Percentiles rank a stretch among this genome's conserved stretches.
phyloP scores from a whole-genome alignment of 2,113 vertebrate genomes.

The Cephalopholis sonnerati region DNA sequence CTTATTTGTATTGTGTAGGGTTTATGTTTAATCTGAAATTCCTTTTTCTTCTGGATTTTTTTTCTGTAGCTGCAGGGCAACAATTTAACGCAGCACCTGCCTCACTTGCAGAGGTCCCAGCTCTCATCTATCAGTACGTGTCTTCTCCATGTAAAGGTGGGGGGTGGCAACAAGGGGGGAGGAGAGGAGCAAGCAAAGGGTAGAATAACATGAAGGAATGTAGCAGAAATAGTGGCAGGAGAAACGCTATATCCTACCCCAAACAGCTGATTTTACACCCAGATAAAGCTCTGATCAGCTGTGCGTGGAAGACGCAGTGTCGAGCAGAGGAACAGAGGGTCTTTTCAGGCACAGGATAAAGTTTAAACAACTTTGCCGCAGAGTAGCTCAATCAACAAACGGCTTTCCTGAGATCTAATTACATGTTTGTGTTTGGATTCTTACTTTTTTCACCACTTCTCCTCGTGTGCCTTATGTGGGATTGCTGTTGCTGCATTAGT shows the following conservation, averaged over 20 bases:
- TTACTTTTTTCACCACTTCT: conserved; percentile 36
- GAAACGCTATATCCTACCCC: conserved; percentile 77
- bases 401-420: conserved; percentile 65
- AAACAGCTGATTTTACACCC: conserved; percentile 80
- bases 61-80: conserved; percentile 81
- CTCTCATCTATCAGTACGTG: conserved; percentile 78
- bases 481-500: background rate
- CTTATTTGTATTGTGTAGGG: conserved; percentile 87
- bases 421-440: conserved; percentile 70
- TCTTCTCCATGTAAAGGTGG: conserved; percentile 60
- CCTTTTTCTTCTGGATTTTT: conserved; percentile 79
- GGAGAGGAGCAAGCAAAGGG: conserved; percentile 43
- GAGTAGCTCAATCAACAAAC: conserved; percentile 62
- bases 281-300: conserved; percentile 81
- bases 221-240: conserved; percentile 76
- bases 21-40: conserved; percentile 90
- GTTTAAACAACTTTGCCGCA: conserved; percentile 51
- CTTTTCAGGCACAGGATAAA: conserved; percentile 31
- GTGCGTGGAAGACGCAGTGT: conserved; percentile 53
- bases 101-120: conserved; percentile 67
- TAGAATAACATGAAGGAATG: conserved; percentile 86
- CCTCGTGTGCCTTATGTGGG: conserved; percentile 20
- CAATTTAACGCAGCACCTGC: conserved; percentile 83
- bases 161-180: conserved; percentile 36
- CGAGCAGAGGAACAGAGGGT: conserved; percentile 9